These are phyloP conservation scores for Oikopleura albicans DNA, from an alignment of 23 tunicate species.

Conservation along the genomic window DNA sequence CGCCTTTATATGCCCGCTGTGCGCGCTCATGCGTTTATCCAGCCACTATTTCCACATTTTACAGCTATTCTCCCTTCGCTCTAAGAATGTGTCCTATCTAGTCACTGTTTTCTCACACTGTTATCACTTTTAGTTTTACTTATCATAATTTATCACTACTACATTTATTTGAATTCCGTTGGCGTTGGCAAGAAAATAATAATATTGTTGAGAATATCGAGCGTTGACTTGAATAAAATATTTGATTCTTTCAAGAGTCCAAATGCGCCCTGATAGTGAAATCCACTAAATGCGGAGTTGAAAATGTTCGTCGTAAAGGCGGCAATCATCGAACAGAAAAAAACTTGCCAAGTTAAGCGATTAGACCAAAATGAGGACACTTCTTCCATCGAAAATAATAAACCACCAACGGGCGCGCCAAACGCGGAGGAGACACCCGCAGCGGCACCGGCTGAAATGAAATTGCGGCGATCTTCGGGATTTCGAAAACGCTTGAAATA, in stretches of 20 bases:
- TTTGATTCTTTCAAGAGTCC: constrained; percentile 78
- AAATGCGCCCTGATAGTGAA: constrained; percentile 48
- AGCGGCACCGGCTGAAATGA: constrained; percentile 95
- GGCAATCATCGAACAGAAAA: constrained; percentile 95
- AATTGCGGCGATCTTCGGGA: constrained; percentile 95
- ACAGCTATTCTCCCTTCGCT: too few species aligned
- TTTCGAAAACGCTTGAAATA: constrained; percentile 87
- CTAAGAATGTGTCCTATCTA: too few species aligned
- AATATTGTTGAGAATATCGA: constrained; percentile 11
- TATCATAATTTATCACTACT: too few species aligned
- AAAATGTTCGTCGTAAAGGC: constrained; percentile 90
- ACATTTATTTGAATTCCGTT: too few species aligned
- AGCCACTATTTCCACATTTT: too few species aligned
- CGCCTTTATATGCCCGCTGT: too few species aligned
- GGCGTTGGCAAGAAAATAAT: background rate
- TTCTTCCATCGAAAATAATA: constrained; percentile 93
- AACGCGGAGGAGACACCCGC: constrained; percentile 98
- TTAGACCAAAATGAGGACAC: constrained; percentile 96
- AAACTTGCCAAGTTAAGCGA: constrained; percentile 92
- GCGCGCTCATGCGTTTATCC: too few species aligned
- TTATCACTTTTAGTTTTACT: too few species aligned
- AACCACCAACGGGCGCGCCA: constrained; percentile 99
- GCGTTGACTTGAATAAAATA: constrained; percentile 57
- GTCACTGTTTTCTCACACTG: too few species aligned
- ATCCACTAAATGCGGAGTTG: constrained; percentile 77